Conservation (phyloP, 2,888 invertebrate genomes). For the Pollenia angustigena region DNA sequence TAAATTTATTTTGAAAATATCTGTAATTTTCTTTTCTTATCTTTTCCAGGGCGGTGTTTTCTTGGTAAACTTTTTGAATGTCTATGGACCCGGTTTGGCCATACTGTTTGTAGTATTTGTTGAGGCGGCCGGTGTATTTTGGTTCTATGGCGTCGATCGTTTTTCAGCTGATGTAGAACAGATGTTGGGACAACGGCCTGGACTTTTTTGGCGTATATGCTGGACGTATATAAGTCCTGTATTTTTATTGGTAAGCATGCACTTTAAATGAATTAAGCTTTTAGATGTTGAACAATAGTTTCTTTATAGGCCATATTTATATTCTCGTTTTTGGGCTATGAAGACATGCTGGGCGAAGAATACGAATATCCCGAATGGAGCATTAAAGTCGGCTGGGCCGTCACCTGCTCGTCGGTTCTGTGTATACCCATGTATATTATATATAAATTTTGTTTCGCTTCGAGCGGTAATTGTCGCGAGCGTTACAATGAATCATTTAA, state of each 20-base stretch:
- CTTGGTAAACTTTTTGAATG: constrained; percentile 93
- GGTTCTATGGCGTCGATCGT: constrained; percentile 93
- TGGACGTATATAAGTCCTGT: constrained; percentile 95
- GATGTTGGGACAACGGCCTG: constrained; percentile 93
- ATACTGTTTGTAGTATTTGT: constrained; percentile 96
- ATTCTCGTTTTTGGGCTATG: constrained; percentile 91
- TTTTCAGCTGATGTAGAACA: constrained; percentile 92
- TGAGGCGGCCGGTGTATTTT: constrained; percentile 94
- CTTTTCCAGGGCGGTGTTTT: constrained; percentile 92
- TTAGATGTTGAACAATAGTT: not conserved
- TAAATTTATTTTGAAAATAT: no score
- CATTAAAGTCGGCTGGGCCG: constrained; percentile 91
- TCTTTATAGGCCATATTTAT: constrained; percentile 89
- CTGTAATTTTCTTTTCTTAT: no score
- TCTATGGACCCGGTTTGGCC: constrained; percentile 94
- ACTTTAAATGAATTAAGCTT: not conserved
- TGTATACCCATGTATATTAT: constrained; percentile 94
- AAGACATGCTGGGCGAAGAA: constrained; percentile 90
- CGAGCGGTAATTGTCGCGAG: constrained; percentile 86
- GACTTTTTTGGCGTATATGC: constrained; percentile 91
- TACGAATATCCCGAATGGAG: constrained; percentile 93
- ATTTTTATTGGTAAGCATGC: constrained; percentile 89
- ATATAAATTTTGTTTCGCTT: constrained; percentile 89
- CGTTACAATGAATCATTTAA: constrained; percentile 80
- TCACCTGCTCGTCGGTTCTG: constrained; percentile 93